Evolutionary conservation across 2,113 vertebrate genomes (phyloP).

Genomic region (Porphyrio hochstetteri): DNA sequence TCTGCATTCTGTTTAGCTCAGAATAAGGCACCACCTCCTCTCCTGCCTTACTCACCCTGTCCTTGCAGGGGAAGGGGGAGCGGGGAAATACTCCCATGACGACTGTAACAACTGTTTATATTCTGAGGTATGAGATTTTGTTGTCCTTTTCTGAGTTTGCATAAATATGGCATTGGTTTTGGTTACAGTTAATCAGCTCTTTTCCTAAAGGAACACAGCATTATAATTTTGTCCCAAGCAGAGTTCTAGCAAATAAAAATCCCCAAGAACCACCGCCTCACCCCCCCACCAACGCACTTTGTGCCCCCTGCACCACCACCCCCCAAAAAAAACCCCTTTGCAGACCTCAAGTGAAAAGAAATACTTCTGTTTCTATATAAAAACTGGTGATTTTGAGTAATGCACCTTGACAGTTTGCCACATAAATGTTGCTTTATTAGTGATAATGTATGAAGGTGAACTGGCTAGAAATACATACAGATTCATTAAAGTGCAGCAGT

Average conservation of each 20-base stretch:
- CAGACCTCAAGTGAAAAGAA: neutral
- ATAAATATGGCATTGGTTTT: neutral
- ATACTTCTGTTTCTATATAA: neutral
- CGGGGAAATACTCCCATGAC: neutral
- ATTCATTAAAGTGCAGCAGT: neutral
- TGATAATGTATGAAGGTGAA: neutral
- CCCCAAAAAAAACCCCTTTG: neutral
- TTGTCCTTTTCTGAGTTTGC: neutral
- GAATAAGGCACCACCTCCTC: neutral
- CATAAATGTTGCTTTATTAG: neutral
- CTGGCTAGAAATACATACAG: neutral
- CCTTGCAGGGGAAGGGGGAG: neutral
- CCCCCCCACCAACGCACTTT: too few species aligned
- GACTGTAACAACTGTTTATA: neutral
- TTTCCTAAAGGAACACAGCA: neutral
- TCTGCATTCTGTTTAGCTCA: neutral
- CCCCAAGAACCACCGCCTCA: neutral
- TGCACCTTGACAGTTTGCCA: neutral
- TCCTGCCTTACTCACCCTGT: neutral
- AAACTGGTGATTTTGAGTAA: neutral
- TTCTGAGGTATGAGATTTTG: neutral
- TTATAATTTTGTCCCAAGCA: neutral
- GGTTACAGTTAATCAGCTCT: neutral
- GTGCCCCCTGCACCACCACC: too few species aligned
- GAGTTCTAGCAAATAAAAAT: neutral